These are phyloP conservation scores for Allacma fusca DNA, from an alignment of 2,888 invertebrate genomes.

Conservation along the genomic window DNA sequence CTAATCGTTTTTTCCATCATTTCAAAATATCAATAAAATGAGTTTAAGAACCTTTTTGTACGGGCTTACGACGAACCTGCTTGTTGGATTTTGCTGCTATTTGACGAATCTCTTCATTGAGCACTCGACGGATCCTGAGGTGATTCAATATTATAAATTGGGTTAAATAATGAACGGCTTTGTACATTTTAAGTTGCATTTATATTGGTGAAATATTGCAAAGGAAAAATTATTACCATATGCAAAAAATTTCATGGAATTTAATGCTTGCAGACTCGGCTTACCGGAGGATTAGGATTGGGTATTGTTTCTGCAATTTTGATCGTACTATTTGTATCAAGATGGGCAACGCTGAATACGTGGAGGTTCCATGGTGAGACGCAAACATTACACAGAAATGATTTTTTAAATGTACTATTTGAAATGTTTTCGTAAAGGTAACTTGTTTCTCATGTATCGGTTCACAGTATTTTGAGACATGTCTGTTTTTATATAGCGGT, in stretches of 20 bases:
- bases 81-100: slow-evolving; percentile 14
- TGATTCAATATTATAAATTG: not conserved
- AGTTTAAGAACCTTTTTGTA: not conserved
- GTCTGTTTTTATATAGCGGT: not conserved
- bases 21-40: not conserved
- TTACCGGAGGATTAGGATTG: not conserved
- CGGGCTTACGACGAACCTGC: not conserved
- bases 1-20: not conserved
- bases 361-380: not conserved
- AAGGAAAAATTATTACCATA: too few species aligned
- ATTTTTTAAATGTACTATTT: too few species aligned
- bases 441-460: too few species aligned
- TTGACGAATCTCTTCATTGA: slow-evolving; percentile 3
- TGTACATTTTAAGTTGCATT: too few species aligned
- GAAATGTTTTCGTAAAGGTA: too few species aligned
- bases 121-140: slow-evolving; percentile 4
- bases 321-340: not conserved
- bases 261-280: slow-evolving; percentile 1
- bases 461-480: not conserved
- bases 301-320: not conserved
- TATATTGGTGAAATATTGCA: too few species aligned
- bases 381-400: too few species aligned
- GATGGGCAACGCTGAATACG: slow-evolving; percentile 10
- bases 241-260: too few species aligned
- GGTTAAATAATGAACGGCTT: too few species aligned